Percentiles rank a stretch among this genome's conserved stretches.
Evolutionary conservation across 92 coral and sea anemone species (phyloP).

Genomic region (Phenganax stokvisi): DNA sequence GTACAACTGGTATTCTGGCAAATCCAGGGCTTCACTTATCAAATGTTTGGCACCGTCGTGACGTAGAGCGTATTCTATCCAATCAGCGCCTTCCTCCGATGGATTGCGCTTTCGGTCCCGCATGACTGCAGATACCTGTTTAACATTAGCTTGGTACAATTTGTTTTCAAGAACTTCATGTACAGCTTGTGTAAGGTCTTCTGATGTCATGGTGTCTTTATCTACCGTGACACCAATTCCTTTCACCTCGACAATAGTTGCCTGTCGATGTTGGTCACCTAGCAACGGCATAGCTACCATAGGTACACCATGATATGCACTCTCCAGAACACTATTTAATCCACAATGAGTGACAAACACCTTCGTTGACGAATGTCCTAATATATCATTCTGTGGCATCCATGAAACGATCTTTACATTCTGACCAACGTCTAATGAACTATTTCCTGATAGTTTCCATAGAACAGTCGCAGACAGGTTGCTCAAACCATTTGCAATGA

Average conservation of each 20-base stretch:
- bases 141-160: slow-evolving; percentile 46
- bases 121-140: slow-evolving; percentile 46
- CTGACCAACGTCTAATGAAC: slow-evolving; percentile 39
- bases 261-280: slow-evolving; percentile 74
- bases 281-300: slow-evolving; percentile 66
- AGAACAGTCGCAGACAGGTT: slow-evolving; percentile 54
- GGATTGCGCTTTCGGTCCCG: slow-evolving; percentile 56
- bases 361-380: slow-evolving; percentile 62
- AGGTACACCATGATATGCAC: slow-evolving; percentile 66
- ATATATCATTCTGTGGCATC: slow-evolving; percentile 51
- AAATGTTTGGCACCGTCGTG: slow-evolving; percentile 67
- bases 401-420: slow-evolving; percentile 48
- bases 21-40: slow-evolving; percentile 61
- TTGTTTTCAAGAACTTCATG: slow-evolving; percentile 48
- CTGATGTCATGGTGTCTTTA: slow-evolving; percentile 42
- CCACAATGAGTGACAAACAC: slow-evolving; percentile 82
- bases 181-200: slow-evolving; percentile 42
- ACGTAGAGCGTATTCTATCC: slow-evolving; percentile 67
- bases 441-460: slow-evolving; percentile 57
- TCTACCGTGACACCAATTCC: slow-evolving; percentile 57
- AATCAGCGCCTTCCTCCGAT: slow-evolving; percentile 65
- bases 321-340: slow-evolving; percentile 62
- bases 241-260: slow-evolving; percentile 50
- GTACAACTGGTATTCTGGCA: slow-evolving; percentile 54
- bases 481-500: slow-evolving; percentile 49